Evolutionary conservation across 2,797 vertebrate species (phyloP).

Genomic region (Poeciliopsis gracilis): DNA sequence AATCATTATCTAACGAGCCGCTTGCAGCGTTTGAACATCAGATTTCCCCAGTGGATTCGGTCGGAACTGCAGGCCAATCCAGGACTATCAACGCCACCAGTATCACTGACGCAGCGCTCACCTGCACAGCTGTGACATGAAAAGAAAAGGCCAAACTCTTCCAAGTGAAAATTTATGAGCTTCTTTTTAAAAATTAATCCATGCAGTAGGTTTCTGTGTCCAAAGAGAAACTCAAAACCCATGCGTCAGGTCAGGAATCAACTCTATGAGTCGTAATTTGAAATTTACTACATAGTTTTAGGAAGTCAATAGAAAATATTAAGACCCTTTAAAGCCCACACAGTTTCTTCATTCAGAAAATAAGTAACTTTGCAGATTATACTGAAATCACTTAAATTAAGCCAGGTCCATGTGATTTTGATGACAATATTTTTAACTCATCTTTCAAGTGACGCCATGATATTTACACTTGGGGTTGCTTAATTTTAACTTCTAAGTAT

Average conservation of each 20-base stretch:
- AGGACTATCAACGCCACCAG: neutral
- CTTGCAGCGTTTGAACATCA: neutral
- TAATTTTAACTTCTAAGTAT: neutral
- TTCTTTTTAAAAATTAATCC: neutral
- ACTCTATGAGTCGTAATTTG: neutral
- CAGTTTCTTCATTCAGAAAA: neutral
- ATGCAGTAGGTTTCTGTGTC: neutral
- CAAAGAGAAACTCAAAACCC: constrained; percentile 1
- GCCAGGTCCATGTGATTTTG: neutral
- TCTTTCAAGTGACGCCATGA: neutral
- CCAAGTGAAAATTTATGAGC: neutral
- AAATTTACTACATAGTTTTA: neutral
- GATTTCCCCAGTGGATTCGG: neutral
- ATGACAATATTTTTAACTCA: neutral
- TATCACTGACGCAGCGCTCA: neutral
- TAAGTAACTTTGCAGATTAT: neutral
- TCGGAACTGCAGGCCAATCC: neutral
- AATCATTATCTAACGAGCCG: neutral
- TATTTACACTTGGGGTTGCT: neutral
- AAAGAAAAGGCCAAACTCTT: neutral
- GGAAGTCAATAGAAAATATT: neutral
- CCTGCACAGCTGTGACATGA: neutral
- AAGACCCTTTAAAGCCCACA: neutral
- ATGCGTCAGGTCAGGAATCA: neutral
- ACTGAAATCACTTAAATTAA: neutral